These are phyloP conservation scores for Parazoanthus darwini DNA, from an alignment of 92 coral and sea anemone genomes.

Conservation along the genomic window DNA sequence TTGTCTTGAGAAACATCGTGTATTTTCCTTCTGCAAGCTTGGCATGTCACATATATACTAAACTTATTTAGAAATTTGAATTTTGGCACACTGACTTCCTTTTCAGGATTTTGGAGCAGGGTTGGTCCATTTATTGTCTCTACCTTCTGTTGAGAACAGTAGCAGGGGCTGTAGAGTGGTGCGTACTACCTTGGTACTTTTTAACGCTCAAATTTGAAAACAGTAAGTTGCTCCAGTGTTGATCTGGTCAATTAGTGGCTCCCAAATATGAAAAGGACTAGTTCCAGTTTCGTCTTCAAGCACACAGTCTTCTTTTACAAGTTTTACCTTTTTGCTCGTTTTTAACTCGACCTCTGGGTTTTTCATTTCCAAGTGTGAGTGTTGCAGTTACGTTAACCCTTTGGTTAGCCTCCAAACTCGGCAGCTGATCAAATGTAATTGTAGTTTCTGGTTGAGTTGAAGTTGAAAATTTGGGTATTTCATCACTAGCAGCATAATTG, in stretches of 20 bases:
- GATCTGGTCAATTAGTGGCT: slow-evolving; percentile 49
- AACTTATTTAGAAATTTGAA: neutral
- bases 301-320: slow-evolving; percentile 67
- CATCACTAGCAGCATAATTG: slow-evolving; percentile 36
- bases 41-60: neutral
- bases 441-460: slow-evolving; percentile 35
- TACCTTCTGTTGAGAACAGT: slow-evolving; percentile 48
- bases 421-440: slow-evolving; percentile 46
- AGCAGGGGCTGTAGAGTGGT: slow-evolving; percentile 55
- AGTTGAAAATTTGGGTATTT: slow-evolving; percentile 26
- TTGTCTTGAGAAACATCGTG: slow-evolving; percentile 12
- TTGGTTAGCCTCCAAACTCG: slow-evolving; percentile 46
- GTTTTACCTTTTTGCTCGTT: slow-evolving; percentile 31
- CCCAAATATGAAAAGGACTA: slow-evolving; percentile 55
- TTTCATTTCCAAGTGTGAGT: slow-evolving; percentile 50
- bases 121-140: slow-evolving; percentile 43
- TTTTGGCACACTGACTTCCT: slow-evolving; percentile 28
- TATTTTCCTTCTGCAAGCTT: neutral
- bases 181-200: slow-evolving; percentile 59
- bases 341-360: slow-evolving; percentile 47
- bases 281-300: slow-evolving; percentile 56
- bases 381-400: slow-evolving; percentile 57
- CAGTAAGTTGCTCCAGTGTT: slow-evolving; percentile 52
- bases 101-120: slow-evolving; percentile 46
- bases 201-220: slow-evolving; percentile 50